These are phyloP conservation scores for Cynaeus angustus DNA, from an alignment of 2,888 invertebrate species.

Conservation along the genomic window DNA sequence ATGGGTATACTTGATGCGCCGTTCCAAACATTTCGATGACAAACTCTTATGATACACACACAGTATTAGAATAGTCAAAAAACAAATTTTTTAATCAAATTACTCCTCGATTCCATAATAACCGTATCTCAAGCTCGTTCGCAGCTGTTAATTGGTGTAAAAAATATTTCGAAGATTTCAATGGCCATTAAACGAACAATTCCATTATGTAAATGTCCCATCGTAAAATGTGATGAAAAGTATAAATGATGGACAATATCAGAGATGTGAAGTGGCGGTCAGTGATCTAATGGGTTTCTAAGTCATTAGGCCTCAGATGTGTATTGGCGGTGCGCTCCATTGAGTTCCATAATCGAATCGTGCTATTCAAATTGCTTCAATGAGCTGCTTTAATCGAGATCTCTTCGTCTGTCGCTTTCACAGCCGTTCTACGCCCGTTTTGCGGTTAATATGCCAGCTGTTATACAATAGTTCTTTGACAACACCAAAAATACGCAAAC, in stretches of 20 bases:
- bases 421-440: conserved; percentile 42
- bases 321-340: conserved; percentile 56
- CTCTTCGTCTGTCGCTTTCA: conserved; percentile 49
- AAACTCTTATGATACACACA: too few relatives aligned
- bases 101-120: too few relatives aligned
- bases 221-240: conserved; percentile 36
- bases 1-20: not conserved
- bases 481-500: conserved; percentile 4
- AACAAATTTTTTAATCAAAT: too few relatives aligned
- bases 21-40: not conserved
- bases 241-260: conserved; percentile 47
- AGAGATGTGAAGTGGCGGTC: conserved; percentile 49
- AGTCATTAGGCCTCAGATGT: conserved; percentile 60
- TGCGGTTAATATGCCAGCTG: conserved; percentile 47
- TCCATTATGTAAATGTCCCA: conserved; percentile 36
- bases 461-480: conserved; percentile 21
- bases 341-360: conserved; percentile 54
- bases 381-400: conserved; percentile 52
- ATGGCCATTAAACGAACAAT: conserved; percentile 18
- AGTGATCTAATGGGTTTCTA: conserved; percentile 58
- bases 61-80: too few relatives aligned
- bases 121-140: too few relatives aligned
- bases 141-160: conserved; percentile 18
- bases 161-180: conserved; percentile 7
- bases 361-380: conserved; percentile 53